Percentiles rank a stretch among this genome's conserved stretches.
These are phyloP conservation scores for Stenopsyche tienmushanensis DNA, from an alignment of 1,140 invertebrate genomes.

Conservation along the genomic window DNA sequence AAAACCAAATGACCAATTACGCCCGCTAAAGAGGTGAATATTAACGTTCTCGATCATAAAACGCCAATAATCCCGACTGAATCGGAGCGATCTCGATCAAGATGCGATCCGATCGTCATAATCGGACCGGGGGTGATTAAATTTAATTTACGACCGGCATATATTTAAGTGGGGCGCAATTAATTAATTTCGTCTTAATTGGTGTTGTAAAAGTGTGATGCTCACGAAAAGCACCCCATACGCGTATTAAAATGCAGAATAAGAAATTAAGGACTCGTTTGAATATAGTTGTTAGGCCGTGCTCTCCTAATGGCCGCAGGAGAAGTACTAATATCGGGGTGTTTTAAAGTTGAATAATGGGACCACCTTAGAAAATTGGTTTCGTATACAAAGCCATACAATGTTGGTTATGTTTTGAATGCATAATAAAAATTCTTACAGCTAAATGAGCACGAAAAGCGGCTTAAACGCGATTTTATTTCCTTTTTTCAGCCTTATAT, in stretches of 20 bases:
- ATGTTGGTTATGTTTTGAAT: background rate
- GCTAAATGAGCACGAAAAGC: too few relatives aligned
- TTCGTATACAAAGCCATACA: background rate
- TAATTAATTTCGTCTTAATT: slow-evolving; percentile 21
- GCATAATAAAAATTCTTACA: background rate
- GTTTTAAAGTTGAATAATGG: slow-evolving; percentile 13
- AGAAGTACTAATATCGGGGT: background rate
- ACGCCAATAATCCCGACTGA: slow-evolving; percentile 2
- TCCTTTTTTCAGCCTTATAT: too few relatives aligned
- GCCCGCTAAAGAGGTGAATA: background rate
- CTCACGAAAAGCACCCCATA: too few relatives aligned
- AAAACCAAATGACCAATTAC: background rate
- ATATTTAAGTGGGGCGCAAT: background rate
- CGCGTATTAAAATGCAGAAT: too few relatives aligned
- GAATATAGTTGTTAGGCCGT: too few relatives aligned
- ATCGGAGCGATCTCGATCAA: background rate
- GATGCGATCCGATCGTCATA: slow-evolving; percentile 1
- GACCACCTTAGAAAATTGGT: background rate
- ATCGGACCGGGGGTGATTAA: slow-evolving; percentile 4
- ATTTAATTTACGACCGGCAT: slow-evolving; percentile 10
- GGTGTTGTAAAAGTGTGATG: slow-evolving; percentile 10
- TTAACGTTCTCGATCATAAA: slow-evolving; percentile 6
- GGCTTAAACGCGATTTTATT: too few relatives aligned
- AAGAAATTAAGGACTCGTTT: too few relatives aligned
- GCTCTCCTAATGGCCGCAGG: background rate